These are phyloP conservation scores for Salvelinus fontinalis DNA, from an alignment of 2,113 vertebrate genomes.

Conservation along the genomic window DNA sequence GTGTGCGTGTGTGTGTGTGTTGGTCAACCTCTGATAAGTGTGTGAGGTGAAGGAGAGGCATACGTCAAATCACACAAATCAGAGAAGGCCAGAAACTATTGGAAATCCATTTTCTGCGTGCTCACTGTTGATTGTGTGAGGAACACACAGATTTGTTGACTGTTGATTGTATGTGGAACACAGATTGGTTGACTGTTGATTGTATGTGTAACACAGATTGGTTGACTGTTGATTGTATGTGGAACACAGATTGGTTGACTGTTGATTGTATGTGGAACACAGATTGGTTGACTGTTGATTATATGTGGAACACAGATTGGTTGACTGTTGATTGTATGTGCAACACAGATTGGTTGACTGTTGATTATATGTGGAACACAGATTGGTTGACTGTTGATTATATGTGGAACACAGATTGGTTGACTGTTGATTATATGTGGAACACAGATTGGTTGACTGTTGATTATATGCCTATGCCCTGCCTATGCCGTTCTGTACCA, in stretches of 20 bases:
- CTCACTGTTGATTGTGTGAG: too few relatives aligned
- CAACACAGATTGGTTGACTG: slow-evolving; percentile 19
- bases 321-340: too few relatives aligned
- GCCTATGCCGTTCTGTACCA: too few relatives aligned
- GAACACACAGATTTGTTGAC: slow-evolving; percentile 22
- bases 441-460: too few relatives aligned
- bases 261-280: too few relatives aligned
- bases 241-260: too few relatives aligned
- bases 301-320: not conserved
- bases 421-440: slow-evolving; percentile 7
- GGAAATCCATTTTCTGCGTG: slow-evolving; percentile 8
- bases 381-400: too few relatives aligned
- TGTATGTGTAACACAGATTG: not conserved
- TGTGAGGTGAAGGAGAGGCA: slow-evolving; percentile 33
- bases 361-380: not conserved
- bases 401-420: slow-evolving; percentile 1
- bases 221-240: slow-evolving; percentile 16
- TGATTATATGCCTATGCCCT: too few relatives aligned
- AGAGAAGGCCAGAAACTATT: slow-evolving; percentile 24
- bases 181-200: too few relatives aligned
- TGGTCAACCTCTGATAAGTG: slow-evolving; percentile 52
- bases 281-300: slow-evolving; percentile 20
- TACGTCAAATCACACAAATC: slow-evolving; percentile 59
- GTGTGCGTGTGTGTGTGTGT: slow-evolving; percentile 6
- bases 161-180: not conserved